Evolutionary conservation across 2,113 vertebrate genomes (phyloP), one percentile per base, ranked within the genome.

Genomic region (Thalassarche chlororhynchos): DNA sequence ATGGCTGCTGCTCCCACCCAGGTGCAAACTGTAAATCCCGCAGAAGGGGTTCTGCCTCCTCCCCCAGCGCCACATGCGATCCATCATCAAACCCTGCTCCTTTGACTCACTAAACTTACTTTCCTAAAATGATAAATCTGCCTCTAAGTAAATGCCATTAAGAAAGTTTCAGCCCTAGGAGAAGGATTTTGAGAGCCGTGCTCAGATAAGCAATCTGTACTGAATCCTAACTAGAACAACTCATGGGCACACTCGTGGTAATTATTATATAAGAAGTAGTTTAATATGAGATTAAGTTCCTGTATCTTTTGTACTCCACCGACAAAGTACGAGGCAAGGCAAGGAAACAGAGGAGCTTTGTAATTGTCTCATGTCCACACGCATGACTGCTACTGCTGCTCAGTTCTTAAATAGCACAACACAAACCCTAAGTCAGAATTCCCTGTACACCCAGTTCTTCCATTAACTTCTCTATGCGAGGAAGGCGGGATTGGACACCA

Each of bases 251-350:
- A 1, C 40, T 91, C 17, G 0, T 0, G 0, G 84, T 76, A 91
- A 91, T 93, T 95, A 94, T 91, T 94, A 70, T 28, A 62, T 57
- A 72, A 66, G 72, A 57, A 91, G 74, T 9, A 54, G 40, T 79
- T 97, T 85, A 51, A 86, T 42, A 36, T 65, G 85, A 93, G 74
- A 93, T 95, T 79, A 83, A 85, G 25, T 62, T 85, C 75, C 84
- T 80, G 32, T 47, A 72, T 64, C 85, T 84, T 94, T 96, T 80
- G 62, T 70, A 55, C 55, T 76, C 66, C 54, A 71, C 58, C 76
- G 90, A 52, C 21, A 18, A 89, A 91, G 70, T n/a, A 65, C 29
- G 5, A 44, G 26, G 57, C 77, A 61, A 74, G 46, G 72, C 75
- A 86, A 57, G 42, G 47, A 17, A 90, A 51, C 40, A 46, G 58